These are phyloP conservation scores for Tethea ocularis DNA, from an alignment of 2,888 invertebrate genomes.

Conservation along the genomic window DNA sequence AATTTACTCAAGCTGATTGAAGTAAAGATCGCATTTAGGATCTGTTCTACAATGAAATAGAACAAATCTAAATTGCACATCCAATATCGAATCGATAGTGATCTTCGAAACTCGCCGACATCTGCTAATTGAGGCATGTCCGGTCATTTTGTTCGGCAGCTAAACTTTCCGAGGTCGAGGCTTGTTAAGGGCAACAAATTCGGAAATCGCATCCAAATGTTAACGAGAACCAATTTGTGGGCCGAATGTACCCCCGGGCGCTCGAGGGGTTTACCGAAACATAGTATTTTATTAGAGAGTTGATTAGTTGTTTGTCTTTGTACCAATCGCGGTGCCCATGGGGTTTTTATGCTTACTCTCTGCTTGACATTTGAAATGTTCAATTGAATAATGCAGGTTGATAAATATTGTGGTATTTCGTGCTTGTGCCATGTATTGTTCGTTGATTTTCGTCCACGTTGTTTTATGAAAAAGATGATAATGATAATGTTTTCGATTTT, in stretches of 20 bases:
- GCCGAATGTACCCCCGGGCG: constrained; percentile 50
- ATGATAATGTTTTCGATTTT: not conserved
- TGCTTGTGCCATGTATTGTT: not conserved
- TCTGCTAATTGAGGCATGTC: constrained; percentile 77
- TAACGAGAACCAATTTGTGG: constrained; percentile 78
- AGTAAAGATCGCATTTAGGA: not conserved
- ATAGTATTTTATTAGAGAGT: constrained; percentile 60
- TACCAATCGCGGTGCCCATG: constrained; percentile 22
- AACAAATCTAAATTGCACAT: constrained; percentile 27
- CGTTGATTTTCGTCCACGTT: not conserved
- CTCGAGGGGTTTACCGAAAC: constrained; percentile 51
- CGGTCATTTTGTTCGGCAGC: constrained; percentile 66
- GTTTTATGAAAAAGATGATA: not conserved
- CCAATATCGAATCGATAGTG: constrained; percentile 34
- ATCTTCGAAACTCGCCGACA: constrained; percentile 43
- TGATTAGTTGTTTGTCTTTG: constrained; percentile 64
- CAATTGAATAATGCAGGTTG: not conserved
- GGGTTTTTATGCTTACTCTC: constrained; percentile 6
- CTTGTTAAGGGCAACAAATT: constrained; percentile 76
- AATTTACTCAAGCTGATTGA: too few species aligned
- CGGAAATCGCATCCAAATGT: constrained; percentile 77
- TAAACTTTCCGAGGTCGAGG: constrained; percentile 62
- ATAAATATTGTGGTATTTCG: not conserved
- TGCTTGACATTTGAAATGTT: constrained; percentile 1
- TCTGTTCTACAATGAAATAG: constrained; percentile 8